Base-by-base conservation (phyloP, 2,888 invertebrate species). In the Sarcophaga carnaria region DNA sequence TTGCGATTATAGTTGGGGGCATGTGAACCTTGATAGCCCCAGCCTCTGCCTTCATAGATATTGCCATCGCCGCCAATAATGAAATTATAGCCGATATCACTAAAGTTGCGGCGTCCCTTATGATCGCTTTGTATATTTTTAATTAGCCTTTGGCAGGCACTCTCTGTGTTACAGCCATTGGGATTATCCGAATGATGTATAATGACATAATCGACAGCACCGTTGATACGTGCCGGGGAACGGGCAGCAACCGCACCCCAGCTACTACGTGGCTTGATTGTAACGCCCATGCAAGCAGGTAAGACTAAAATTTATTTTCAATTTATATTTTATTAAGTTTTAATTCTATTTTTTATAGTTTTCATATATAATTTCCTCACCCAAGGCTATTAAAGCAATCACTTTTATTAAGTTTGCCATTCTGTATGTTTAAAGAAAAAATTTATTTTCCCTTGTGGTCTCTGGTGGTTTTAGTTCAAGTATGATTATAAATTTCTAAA, bases 11-110 rank as follows among this genome's bases (percentile, higher is more conserved):
- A 96, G 81, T 91, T 93, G 1, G 95, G 95, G 0, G 97, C 95
- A 92, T 97, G 97, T 0, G 96, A 96, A 0, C 97, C 97, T 3
- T 95, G 94, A 6, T 93, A 90, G 10, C 94, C 94, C 95, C 96
- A 97, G 0, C 96, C 96, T 4, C 96, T 94, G 0, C 96, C 96
- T 89, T 95, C 95, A 92, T 96, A 97, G 0, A 95, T 95, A 1
- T 94, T 94, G 0, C 96, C 96, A 89, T 97, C 96, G 5, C 96
- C 95, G 12, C 96, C 97, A n/a, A 96, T 94, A 60, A 95, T 95
- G 91, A 96, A 97, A 90, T 96, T 96, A 90, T 92, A 95, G 2
- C 96, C 96, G 89, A 96, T 96, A 90, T 96, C 96, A 69, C 95
- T 95, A 95, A 96, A 96, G 0, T 92, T 94, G 47, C 94, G 93